Evolutionary conservation across 2,888 invertebrate species (phyloP).

Genomic region (Temnothorax rugatulus): DNA sequence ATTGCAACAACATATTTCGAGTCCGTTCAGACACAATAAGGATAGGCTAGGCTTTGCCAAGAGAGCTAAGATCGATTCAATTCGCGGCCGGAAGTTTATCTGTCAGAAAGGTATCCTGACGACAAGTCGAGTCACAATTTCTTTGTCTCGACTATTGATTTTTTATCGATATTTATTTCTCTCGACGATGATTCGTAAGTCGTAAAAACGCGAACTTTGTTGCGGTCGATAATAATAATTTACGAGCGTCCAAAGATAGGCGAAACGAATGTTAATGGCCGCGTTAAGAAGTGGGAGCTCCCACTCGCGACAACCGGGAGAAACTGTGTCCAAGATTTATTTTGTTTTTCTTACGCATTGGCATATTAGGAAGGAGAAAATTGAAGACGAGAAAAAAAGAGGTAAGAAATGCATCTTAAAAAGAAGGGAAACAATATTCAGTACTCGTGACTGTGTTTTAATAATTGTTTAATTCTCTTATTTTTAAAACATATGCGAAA

Average conservation of each 20-base stretch:
- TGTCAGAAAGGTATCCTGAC: background rate
- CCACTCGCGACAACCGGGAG: background rate
- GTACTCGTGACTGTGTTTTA: background rate
- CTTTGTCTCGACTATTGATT: background rate
- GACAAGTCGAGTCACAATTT: background rate
- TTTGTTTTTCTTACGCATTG: background rate
- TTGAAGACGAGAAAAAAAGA: background rate
- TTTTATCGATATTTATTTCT: constrained; percentile 22
- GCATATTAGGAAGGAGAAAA: background rate
- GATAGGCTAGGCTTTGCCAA: background rate
- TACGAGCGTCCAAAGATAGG: constrained; percentile 2
- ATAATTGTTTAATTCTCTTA: background rate
- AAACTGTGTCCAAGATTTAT: background rate
- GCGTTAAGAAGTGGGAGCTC: background rate
- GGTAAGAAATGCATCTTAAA: background rate
- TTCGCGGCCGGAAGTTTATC: background rate
- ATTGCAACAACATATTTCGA: constrained; percentile 7
- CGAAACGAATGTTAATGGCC: constrained; percentile 15
- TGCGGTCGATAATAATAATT: constrained; percentile 8
- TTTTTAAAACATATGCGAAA: background rate
- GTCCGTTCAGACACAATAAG: constrained; percentile 12
- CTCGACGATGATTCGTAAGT: background rate
- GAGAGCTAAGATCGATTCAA: background rate
- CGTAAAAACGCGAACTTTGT: constrained; percentile 17
- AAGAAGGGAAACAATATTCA: background rate